Conservation (phyloP, 1,140 invertebrate species). For the Rhopalosiphum padi region DNA sequence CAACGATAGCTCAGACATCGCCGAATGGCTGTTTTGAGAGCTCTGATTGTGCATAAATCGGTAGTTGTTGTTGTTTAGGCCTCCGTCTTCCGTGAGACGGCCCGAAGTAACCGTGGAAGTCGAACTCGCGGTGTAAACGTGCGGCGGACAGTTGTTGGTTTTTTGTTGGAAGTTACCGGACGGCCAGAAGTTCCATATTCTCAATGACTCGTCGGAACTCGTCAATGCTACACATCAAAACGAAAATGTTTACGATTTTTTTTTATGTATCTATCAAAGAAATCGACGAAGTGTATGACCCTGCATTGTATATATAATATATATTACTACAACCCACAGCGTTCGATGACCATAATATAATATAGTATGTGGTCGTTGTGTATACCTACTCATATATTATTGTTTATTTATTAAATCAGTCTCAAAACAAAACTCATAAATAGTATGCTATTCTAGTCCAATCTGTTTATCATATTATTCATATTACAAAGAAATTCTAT, state of each 20-base stretch:
- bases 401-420: not conserved
- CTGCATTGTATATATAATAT: not conserved
- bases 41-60: not conserved
- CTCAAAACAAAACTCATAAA: not conserved
- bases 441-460: not conserved
- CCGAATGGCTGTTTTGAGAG: not conserved
- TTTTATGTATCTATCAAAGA: not conserved
- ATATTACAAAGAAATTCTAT: not conserved
- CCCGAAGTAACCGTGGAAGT: not conserved
- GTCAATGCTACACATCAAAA: not conserved
- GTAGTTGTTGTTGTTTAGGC: no score
- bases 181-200: constrained; percentile 51
- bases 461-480: no score
- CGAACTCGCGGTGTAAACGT: not conserved
- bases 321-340: not conserved
- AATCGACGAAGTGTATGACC: not conserved
- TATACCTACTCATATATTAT: not conserved
- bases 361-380: not conserved
- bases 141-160: not conserved
- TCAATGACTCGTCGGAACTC: constrained; percentile 37
- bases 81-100: not conserved
- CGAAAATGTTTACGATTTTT: not conserved
- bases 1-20: constrained; percentile 3
- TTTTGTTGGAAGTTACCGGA: not conserved
- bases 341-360: not conserved